Evolutionary conservation across 2,113 vertebrate genomes (phyloP).

Genomic region (Engraulis encrasicolus): DNA sequence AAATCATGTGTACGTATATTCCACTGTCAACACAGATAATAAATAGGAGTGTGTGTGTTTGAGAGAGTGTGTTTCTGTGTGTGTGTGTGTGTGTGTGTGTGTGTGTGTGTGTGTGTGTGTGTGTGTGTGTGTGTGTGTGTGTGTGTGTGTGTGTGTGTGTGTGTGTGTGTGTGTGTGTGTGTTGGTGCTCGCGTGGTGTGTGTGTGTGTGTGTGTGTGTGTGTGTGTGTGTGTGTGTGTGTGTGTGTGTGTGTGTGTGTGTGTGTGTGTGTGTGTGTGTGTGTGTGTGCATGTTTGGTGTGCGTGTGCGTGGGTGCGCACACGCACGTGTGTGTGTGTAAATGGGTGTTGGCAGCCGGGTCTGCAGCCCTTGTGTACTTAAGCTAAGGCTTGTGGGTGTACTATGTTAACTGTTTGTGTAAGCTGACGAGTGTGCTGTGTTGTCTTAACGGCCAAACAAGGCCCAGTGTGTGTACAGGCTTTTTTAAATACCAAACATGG

Average conservation of each 20-base stretch:
- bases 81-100: background rate
- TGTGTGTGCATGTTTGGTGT: too few species aligned
- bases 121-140: constrained; percentile 2
- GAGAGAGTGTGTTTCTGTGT: too few species aligned
- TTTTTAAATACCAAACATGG: constrained; percentile 5
- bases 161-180: background rate
- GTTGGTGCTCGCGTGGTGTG: too few species aligned
- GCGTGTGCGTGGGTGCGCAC: too few species aligned
- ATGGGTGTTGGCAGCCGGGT: too few species aligned
- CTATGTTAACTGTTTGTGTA: background rate
- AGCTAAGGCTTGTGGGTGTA: background rate
- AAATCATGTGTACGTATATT: background rate
- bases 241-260: too few species aligned
- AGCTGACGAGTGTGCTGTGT: constrained; percentile 33
- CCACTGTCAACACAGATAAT: background rate
- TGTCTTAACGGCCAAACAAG: constrained; percentile 49
- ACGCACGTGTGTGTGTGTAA: too few species aligned
- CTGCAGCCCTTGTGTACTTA: too few species aligned
- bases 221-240: too few species aligned
- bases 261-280: too few species aligned
- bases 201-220: too few species aligned
- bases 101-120: background rate
- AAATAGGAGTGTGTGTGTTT: background rate
- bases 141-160: background rate
- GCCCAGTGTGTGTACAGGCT: background rate